Conservation (phyloP, 2,113 vertebrate species). For the Reinhardtius hippoglossoides region DNA sequence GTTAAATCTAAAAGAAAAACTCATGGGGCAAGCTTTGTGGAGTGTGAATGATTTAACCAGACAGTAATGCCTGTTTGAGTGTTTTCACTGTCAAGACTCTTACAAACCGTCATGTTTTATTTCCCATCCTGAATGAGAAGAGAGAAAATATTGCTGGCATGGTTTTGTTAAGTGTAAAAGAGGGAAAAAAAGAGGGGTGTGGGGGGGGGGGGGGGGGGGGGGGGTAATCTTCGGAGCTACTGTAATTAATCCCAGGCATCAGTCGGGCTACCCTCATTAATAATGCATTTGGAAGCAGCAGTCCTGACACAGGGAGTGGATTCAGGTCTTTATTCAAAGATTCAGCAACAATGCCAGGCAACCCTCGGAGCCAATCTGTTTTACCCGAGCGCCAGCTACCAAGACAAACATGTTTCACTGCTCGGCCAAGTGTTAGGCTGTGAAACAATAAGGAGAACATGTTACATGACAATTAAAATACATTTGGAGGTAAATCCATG, state of each 20-base stretch:
- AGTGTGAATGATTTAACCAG: constrained; percentile 28
- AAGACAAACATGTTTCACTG: constrained; percentile 14
- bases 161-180: constrained; percentile 18
- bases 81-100: constrained; percentile 6
- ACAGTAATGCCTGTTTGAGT: constrained; percentile 3
- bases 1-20: not conserved
- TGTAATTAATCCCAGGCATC: constrained; percentile 76
- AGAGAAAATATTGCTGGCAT: constrained; percentile 15
- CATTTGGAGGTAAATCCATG: not conserved
- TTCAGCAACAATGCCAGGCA: constrained; percentile 59
- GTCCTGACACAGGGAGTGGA: constrained; percentile 56
- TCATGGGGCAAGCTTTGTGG: not conserved
- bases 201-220: not conserved
- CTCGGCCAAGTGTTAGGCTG: not conserved
- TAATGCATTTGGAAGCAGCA: constrained; percentile 73
- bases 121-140: constrained; percentile 19
- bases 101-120: constrained; percentile 27
- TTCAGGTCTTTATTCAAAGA: constrained; percentile 64
- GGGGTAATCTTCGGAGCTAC: constrained; percentile 41
- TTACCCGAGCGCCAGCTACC: not conserved
- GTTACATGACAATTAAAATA: constrained; percentile 2
- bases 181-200: not conserved
- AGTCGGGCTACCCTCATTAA: constrained; percentile 70
- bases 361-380: constrained; percentile 66
- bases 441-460: constrained; percentile 10